A percentile compares a stretch with the other conserved stretches of the same genome.
phyloP scores from a whole-genome alignment of 2,888 invertebrate species.

The Flexamia atlantica region DNA sequence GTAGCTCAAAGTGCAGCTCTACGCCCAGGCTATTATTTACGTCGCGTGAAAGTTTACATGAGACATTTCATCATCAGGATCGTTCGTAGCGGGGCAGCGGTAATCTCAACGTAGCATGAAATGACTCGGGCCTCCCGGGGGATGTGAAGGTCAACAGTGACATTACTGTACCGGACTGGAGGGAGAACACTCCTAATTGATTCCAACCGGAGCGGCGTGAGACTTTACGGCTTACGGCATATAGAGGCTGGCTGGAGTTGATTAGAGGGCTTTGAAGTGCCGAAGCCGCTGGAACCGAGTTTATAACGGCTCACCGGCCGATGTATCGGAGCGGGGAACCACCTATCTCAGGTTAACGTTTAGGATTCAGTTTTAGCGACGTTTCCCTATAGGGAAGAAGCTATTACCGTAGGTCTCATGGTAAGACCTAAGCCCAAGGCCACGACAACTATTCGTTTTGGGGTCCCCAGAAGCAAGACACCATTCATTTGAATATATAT shows the following conservation, averaged over 20 bases:
- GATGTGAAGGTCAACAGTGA: constrained; percentile 5
- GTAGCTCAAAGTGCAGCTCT: too few species aligned
- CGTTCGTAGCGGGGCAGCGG: background rate
- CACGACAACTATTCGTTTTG: too few species aligned
- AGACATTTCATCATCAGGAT: background rate
- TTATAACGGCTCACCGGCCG: too few species aligned
- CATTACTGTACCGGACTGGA: constrained; percentile 19
- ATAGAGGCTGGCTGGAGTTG: constrained; percentile 28
- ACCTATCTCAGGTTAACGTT: too few species aligned
- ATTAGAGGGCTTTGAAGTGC: constrained; percentile 24
- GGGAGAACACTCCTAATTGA: constrained; percentile 31
- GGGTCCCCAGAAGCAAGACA: too few species aligned
- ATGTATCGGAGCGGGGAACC: too few species aligned
- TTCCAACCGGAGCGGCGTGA: background rate
- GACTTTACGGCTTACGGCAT: background rate
- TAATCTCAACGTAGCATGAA: background rate
- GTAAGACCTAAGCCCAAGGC: too few species aligned
- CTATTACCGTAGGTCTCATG: too few species aligned
- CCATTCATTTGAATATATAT: too few species aligned
- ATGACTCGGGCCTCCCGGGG: background rate
- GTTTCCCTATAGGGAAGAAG: too few species aligned
- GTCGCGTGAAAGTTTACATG: background rate
- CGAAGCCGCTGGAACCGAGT: background rate
- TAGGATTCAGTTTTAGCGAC: too few species aligned
- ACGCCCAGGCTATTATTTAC: too few species aligned